Conservation (phyloP, 2,888 invertebrate genomes). For the Drosophila pegasa region DNA sequence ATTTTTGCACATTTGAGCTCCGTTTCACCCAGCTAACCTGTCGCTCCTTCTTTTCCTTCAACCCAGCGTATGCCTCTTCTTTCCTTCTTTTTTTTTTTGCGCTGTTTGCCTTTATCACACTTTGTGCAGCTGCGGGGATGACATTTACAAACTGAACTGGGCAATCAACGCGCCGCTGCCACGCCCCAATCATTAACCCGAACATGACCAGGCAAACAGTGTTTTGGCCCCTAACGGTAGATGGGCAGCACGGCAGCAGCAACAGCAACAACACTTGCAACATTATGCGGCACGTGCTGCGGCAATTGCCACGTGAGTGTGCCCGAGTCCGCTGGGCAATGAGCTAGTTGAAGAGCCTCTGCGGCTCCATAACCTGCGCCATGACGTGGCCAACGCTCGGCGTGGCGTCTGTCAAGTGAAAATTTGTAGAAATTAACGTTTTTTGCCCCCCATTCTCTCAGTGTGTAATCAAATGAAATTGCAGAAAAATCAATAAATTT, state of each 20-base stretch:
- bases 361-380: slow-evolving; percentile 21
- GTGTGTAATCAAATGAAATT: slow-evolving; percentile 76
- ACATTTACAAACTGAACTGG: slow-evolving; percentile 56
- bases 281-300: slow-evolving; percentile 74
- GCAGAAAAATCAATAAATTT: slow-evolving; percentile 76
- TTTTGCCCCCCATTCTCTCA: slow-evolving; percentile 29
- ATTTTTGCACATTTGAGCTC: neutral
- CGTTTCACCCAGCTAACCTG: neutral
- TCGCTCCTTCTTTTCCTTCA: neutral
- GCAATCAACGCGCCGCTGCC: slow-evolving; percentile 72
- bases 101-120: slow-evolving; percentile 13
- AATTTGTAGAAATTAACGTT: slow-evolving; percentile 82
- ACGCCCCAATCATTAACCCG: slow-evolving; percentile 78
- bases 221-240: slow-evolving; percentile 69
- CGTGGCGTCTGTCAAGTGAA: slow-evolving; percentile 70
- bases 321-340: slow-evolving; percentile 37
- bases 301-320: slow-evolving; percentile 62
- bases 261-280: slow-evolving; percentile 42
- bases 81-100: neutral
- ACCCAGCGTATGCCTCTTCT: neutral
- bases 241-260: slow-evolving; percentile 26
- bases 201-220: slow-evolving; percentile 71
- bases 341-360: slow-evolving; percentile 35
- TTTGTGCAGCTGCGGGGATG: slow-evolving; percentile 31
- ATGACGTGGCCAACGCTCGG: slow-evolving; percentile 51